Evolutionary conservation across 2,888 invertebrate genomes (phyloP).

Genomic region (Phalera bucephala): DNA sequence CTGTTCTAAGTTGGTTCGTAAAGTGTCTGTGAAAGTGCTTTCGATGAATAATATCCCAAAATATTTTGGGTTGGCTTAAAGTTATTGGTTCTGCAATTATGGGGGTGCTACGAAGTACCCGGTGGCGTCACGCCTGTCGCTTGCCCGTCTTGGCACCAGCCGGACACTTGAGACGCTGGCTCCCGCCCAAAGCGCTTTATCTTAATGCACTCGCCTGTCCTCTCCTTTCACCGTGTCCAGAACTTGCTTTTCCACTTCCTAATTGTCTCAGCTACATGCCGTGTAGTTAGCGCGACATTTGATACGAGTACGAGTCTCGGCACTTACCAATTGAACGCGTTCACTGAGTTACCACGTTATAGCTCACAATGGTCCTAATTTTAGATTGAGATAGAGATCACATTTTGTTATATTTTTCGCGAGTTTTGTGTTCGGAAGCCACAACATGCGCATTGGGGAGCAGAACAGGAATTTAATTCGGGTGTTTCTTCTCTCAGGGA

Average conservation of each 20-base stretch:
- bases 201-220: conserved; percentile 75
- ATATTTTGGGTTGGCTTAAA: no score
- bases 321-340: conserved; percentile 15
- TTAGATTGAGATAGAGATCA: conserved; percentile 34
- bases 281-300: conserved; percentile 48
- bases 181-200: conserved; percentile 71
- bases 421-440: conserved; percentile 44
- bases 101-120: conserved; percentile 12
- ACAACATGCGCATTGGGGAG: conserved; percentile 44
- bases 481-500: conserved; percentile 57
- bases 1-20: no score
- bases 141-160: conserved; percentile 57
- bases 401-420: conserved; percentile 46
- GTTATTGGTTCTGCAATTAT: conserved; percentile 8
- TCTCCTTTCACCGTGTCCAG: conserved; percentile 58
- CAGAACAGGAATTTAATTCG: conserved; percentile 75
- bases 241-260: conserved; percentile 64
- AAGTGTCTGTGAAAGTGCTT: no score
- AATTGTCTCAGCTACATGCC: conserved; percentile 57
- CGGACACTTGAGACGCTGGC: conserved; percentile 77
- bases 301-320: conserved; percentile 31
- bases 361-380: conserved; percentile 46
- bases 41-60: no score
- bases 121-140: conserved; percentile 29
- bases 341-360: conserved; percentile 26